Percentiles rank a stretch among this genome's conserved stretches.
These are phyloP conservation scores for Epistrophe grossulariae DNA, from an alignment of 2,888 invertebrate species.

Conservation along the genomic window DNA sequence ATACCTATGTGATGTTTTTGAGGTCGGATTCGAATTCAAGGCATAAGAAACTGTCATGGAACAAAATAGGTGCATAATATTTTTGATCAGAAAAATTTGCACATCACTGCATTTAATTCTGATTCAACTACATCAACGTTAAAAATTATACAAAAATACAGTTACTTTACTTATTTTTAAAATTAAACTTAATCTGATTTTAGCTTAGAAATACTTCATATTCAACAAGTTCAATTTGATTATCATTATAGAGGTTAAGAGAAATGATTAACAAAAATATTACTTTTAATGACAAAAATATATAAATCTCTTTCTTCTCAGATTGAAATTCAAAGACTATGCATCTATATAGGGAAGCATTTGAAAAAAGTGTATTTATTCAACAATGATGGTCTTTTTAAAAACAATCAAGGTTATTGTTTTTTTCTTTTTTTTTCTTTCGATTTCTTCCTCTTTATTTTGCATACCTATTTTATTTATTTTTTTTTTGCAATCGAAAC, in stretches of 20 bases:
- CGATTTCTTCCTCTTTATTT: conserved; percentile 7
- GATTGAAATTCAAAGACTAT: background rate
- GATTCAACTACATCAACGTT: too few species aligned
- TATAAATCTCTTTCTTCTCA: background rate
- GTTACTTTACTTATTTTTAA: too few species aligned
- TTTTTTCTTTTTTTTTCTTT: background rate
- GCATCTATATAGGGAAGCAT: background rate
- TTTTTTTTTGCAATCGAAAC: conserved; percentile 7
- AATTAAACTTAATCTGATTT: too few species aligned
- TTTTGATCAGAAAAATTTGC: too few species aligned
- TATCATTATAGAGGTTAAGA: background rate
- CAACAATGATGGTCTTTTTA: conserved; percentile 4
- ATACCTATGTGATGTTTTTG: too few species aligned
- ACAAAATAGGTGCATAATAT: too few species aligned
- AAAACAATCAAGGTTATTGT: conserved; percentile 19
- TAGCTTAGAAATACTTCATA: too few species aligned
- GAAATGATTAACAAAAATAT: conserved; percentile 1
- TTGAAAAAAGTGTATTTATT: conserved; percentile 7
- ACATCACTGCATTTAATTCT: too few species aligned
- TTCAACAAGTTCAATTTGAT: background rate
- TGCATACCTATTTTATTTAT: background rate
- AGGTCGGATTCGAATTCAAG: too few species aligned
- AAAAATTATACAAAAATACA: too few species aligned
- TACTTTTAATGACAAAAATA: background rate
- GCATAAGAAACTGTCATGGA: too few species aligned